Evolutionary conservation across 2,113 vertebrate genomes (phyloP), one percentile per base, ranked within the genome.

Genomic region (Irena cyanogastra): DNA sequence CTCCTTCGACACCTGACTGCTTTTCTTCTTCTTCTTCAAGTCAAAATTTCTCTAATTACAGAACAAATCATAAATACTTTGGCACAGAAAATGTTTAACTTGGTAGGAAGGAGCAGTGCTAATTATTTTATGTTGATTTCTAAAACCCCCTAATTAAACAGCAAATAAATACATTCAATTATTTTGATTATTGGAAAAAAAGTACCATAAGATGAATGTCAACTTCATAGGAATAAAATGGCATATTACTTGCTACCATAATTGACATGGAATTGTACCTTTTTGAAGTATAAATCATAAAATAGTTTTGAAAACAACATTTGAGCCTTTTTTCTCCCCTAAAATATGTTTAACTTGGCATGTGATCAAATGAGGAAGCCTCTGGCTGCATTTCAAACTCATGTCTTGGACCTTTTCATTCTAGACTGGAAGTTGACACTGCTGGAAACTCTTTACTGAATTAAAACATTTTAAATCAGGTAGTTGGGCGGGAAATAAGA

Each of bases 301-400:
- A 93, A 49, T 3, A 52, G 41, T 31, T 89, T 79, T 49, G 42
- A 44, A 91, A 96, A 49, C 21, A 76, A 28, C 13, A 26, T 60
- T 65, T 76, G 60, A 93, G 77, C 33, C 37, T 71, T 84, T 89
- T 66, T 66, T 61, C 57, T 71, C 61, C 49, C 20, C 22, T 83
- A 44, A 89, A 96, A 71, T 79, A 63, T 35, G 37, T 41, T 63
- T 82, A 44, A 8, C 70, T 91, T 94, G 92, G 90, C 90, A 53
- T 4, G 37, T 47, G 53, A 82, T 52, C 82, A 96, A 85, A 95
- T 85, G n/a, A 85, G 35, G 44, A 83, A 87, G 53, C 44, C n/a
- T 87, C 42, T 93, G 92, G 88, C 92, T 88, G 78, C 49, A 19
- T 79, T 95, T 95, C 94, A 95, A 95, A 50, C 37, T 87, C 53